Evolutionary conservation across 2,888 invertebrate genomes (phyloP), one percentile per base, ranked within the genome.

Genomic region (Aelia acuminata): DNA sequence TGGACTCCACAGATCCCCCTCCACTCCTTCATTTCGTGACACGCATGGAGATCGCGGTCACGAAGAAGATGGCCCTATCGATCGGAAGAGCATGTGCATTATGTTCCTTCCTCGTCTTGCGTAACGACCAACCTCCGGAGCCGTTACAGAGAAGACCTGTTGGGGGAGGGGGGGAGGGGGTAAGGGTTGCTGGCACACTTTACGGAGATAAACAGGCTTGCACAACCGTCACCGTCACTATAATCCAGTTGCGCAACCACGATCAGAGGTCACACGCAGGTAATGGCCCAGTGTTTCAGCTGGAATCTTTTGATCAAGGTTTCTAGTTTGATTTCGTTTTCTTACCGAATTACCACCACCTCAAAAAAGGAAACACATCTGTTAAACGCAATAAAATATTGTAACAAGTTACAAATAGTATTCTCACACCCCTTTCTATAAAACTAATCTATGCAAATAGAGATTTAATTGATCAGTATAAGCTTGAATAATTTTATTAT

Each of bases 51-150:
- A 70, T 70, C 4, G 20, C 63, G 63, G 63, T 70, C 63, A 70
- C 31, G 63, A 70, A 35, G 63, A 70, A 70, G 63, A 70, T 70
- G 63, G 7, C 35, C 63, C 31, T 0, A 70, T 70, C 63, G 31
- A 70, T 70, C 63, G 63, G 63, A 70, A 57, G 3, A 57, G 57
- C 57, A 57, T 70, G 31, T 70, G 63, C 35, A 70, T 70, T 31
- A 5, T 35, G 63, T 31, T 70, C 35, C 63, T 70, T 70, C 63
- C 63, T 70, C 35, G 20, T 70, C 31, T 70, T 70, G 63, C 63
- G 63, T 70, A 70, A 13, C 26, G 57, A 26, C 13, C 11, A 26
- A 57, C 26, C 31, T 70, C 63, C 63, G 63, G 20, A 26, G 63
- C 63, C 8, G 18, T 5, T 20, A 35, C 63, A 35, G n/a, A 57